These are phyloP conservation scores for Villa cingulata DNA, from an alignment of 2,888 invertebrate genomes.

Conservation along the genomic window DNA sequence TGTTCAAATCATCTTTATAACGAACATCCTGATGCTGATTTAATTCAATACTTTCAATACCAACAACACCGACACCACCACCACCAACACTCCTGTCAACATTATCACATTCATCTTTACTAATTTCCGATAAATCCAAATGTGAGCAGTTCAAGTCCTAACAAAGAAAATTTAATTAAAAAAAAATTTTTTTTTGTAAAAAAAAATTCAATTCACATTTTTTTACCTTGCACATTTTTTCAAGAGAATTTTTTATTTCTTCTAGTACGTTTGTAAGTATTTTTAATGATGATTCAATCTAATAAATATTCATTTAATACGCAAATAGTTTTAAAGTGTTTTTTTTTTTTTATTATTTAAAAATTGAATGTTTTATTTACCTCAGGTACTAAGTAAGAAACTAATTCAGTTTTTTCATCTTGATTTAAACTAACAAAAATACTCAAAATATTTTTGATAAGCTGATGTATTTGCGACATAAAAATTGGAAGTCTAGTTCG, in stretches of 20 bases:
- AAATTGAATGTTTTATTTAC: conserved; percentile 28
- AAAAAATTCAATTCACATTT: background rate
- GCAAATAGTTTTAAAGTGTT: background rate
- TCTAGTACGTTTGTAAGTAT: conserved; percentile 43
- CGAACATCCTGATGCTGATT: background rate
- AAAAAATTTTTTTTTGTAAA: background rate
- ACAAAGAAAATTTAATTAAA: background rate
- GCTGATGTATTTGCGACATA: conserved; percentile 45
- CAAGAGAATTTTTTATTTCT: conserved; percentile 46
- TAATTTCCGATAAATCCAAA: conserved; percentile 23
- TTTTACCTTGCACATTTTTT: conserved; percentile 43
- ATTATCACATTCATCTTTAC: conserved; percentile 10
- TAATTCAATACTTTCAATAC: background rate
- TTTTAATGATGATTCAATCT: conserved; percentile 49
- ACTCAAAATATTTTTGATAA: conserved; percentile 44
- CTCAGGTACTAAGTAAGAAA: conserved; percentile 52
- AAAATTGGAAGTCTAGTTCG: conserved; percentile 52
- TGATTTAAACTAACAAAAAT: conserved; percentile 44
- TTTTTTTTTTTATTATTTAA: background rate
- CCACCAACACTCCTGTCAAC: background rate
- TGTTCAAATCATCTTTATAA: background rate
- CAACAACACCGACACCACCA: background rate
- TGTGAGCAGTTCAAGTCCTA: conserved; percentile 29
- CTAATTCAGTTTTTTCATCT: conserved; percentile 46
- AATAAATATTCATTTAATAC: too few relatives aligned